phyloP scores from a whole-genome alignment of 2,113 vertebrate genomes.

The Phalacrocorax carbo region DNA sequence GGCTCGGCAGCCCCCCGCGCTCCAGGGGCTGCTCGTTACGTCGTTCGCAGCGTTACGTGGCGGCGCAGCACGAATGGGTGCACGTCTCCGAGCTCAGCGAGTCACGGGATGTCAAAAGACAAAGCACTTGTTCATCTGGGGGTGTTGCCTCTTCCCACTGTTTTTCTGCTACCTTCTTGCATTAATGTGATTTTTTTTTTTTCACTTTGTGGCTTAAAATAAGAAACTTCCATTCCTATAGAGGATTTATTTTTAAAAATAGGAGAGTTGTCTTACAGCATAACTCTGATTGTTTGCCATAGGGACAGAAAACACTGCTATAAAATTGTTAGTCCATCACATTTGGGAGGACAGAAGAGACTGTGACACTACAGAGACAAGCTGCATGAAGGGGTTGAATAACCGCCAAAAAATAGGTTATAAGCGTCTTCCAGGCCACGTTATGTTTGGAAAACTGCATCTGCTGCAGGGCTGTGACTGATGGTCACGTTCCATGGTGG shows the following conservation, averaged over 20 bases:
- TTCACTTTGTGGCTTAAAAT: not conserved
- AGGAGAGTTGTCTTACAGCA: not conserved
- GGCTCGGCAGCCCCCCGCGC: not conserved
- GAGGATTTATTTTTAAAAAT: not conserved
- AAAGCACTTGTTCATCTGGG: not conserved
- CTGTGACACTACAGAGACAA: not conserved
- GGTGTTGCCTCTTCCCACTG: not conserved
- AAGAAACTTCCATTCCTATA: not conserved
- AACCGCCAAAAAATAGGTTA: not conserved
- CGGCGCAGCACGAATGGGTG: not conserved
- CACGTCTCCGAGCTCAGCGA: not conserved
- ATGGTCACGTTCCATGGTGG: fast-evolving
- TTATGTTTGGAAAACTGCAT: not conserved
- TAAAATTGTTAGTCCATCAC: not conserved
- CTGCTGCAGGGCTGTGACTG: not conserved
- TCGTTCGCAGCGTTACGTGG: not conserved
- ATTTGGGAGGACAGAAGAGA: not conserved
- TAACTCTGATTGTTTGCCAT: not conserved
- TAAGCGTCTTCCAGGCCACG: not conserved
- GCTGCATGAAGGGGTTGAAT: not conserved
- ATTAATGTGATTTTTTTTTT: not conserved
- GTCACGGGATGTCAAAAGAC: not conserved
- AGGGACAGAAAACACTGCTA: not conserved
- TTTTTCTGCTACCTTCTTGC: not conserved
- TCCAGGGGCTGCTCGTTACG: fast-evolving